Evolutionary conservation across 2,797 vertebrate species (phyloP).

Genomic region (Malacoctenus gilli): DNA sequence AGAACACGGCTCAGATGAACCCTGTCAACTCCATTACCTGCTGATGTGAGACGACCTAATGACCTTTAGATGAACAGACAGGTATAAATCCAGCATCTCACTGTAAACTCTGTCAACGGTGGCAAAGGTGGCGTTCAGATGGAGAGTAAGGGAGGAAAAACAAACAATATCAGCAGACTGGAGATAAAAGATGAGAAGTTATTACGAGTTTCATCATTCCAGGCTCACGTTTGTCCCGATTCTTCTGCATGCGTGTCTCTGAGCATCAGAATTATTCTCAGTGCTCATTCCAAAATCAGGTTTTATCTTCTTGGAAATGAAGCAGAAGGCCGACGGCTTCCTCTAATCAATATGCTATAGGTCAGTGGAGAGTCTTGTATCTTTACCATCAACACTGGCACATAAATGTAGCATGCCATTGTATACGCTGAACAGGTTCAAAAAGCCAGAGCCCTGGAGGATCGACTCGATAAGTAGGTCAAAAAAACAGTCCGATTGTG

Average conservation of each 20-base stretch:
- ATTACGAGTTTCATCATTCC: constrained; percentile 30
- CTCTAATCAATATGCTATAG: constrained; percentile 77
- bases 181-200: constrained; percentile 34
- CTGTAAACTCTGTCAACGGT: constrained; percentile 51
- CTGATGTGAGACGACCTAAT: constrained; percentile 73
- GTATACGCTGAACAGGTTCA: constrained; percentile 75
- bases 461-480: constrained; percentile 76
- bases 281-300: constrained; percentile 57
- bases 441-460: constrained; percentile 73
- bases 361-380: constrained; percentile 78
- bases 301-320: constrained; percentile 64
- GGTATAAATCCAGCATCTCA: constrained; percentile 59
- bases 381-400: constrained; percentile 75
- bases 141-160: neutral
- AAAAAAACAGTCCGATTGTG: constrained; percentile 76
- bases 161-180: constrained; percentile 12
- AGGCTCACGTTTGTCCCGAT: constrained; percentile 22
- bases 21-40: constrained; percentile 81
- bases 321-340: constrained; percentile 57
- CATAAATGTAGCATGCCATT: constrained; percentile 77
- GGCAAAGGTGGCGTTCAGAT: constrained; percentile 44
- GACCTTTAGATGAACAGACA: constrained; percentile 75
- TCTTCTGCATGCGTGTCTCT: constrained; percentile 29
- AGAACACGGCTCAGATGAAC: constrained; percentile 69
- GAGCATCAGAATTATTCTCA: constrained; percentile 21